Conservation (phyloP, 1,140 invertebrate species). For the Drosophila ironensis region DNA sequence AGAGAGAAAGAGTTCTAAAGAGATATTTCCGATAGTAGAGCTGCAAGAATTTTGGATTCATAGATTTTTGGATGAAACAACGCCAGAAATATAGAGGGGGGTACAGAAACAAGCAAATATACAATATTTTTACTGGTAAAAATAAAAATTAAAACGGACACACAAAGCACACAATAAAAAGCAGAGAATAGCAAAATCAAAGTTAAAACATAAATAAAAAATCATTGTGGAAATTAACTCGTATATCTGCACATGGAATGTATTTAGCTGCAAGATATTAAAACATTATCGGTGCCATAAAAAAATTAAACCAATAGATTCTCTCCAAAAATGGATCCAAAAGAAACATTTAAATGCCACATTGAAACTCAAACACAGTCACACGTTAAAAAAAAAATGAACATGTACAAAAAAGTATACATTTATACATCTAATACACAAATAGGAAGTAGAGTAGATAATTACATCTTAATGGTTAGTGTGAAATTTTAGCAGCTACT, state of each 20-base stretch:
- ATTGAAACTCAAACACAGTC: background rate
- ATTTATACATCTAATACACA: conserved; percentile 44
- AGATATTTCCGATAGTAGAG: conserved; percentile 20
- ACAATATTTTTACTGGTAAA: too few species aligned
- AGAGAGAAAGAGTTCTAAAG: background rate
- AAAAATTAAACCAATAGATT: too few species aligned
- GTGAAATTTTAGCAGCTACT: conserved; percentile 71
- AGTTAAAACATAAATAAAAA: background rate
- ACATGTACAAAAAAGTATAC: conserved; percentile 35
- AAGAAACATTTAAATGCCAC: background rate
- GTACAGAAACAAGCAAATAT: background rate
- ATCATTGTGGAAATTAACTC: too few species aligned
- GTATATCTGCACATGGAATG: too few species aligned
- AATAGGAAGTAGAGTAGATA: conserved; percentile 58
- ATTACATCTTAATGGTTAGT: conserved; percentile 79
- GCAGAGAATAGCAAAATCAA: background rate
- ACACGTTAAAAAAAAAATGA: too few species aligned
- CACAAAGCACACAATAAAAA: conserved; percentile 1
- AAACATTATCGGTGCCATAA: too few species aligned
- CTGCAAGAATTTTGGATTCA: conserved; percentile 10
- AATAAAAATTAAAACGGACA: background rate
- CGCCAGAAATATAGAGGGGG: background rate
- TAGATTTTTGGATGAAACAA: background rate
- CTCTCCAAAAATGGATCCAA: too few species aligned
- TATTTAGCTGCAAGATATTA: too few species aligned